Base-by-base conservation (phyloP, 1,140 invertebrate species). In the Heliconius himera region DNA sequence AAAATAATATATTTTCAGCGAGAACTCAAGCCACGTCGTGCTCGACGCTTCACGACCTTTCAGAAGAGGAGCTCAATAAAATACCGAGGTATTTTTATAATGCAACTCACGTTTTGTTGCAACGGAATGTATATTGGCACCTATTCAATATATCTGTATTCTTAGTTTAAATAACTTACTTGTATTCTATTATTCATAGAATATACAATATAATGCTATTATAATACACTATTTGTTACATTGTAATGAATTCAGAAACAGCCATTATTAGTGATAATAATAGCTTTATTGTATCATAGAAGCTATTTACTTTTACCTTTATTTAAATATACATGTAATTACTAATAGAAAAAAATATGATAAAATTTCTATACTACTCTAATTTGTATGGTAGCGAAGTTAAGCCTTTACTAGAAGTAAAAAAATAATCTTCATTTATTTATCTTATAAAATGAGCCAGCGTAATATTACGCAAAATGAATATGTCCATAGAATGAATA, bases 1-100 rank as follows among this genome's bases (percentile, higher is more conserved):
- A 38, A 60, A 60, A 60, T 60, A 36, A 76, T 76, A 73, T 82
- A 38, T 84, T 83, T 70, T 41, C 87, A 95, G 94, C 94, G 51
- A 90, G 91, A 87, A 94, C 93, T n/a, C 94, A 95, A 82, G 94
- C 93, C 36, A 95, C 94, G n/a, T 95, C 94, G 38, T 95, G 94
- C 87, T 95, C 94, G 20, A 94, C 94, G n/a, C 90, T 95, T n/a
- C 94, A 95, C 83, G 93, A 95, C 83, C 86, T 95, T 70, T 85
- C 91, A n/a, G 92, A 94, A 81, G 94, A 95, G 84, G 93, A 94
- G 74, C 88, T 88, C 26, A 91, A 76, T 85, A 93, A 95, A 89
- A 95, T 95, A 86, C 93, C 94, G 73, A 93, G 94, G 94, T 95
- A 89, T 76, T 71, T 56, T 82, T 60, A 29, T 71, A 72, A 82